Base-by-base conservation (phyloP, 2,113 vertebrate genomes). In the Datnioides undecimradiatus region DNA sequence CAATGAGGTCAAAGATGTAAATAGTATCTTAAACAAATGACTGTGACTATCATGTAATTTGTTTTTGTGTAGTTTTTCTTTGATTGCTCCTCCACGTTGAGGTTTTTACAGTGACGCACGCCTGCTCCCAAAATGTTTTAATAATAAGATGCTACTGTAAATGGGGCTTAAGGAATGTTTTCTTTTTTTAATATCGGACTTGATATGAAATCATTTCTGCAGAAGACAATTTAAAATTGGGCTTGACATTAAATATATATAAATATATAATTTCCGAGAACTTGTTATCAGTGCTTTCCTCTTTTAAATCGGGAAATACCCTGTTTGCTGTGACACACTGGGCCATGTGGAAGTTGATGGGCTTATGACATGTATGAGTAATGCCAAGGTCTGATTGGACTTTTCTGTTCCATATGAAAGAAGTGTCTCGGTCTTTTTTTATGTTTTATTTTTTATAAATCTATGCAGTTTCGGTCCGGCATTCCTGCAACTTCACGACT, bases 11-110 rank as follows among this genome's bases (percentile, higher is more conserved):
- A 87, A 91, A 90, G 85, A 91, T 93, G 91, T 93, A 93, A 88
- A 89, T 92, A 93, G 76, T 85, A 86, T 87, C 84, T 78, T 73
- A 81, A 88, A 90, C 80, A 82, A 89, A 90, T 85, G 88, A 93
- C 89, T 93, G 91, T 93, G 93, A 94, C 89, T 76, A 92, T 94
- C 90, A 92, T 93, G 90, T 93, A 76, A 74, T 90, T 89, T 87
- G 51, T 88, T 92, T 90, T 90, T 84, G 76, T 86, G 73, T 76
- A 77, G 68, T 62, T 85, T 89, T 75, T 83, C 34, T 83, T 89
- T 69, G 36, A 85, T 72, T 45, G 76, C 67, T 70, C 84, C 84
- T 90, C 77, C 51, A 62, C 41, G 34, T 55, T 38, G 83, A 86
- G 80, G 90, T 84, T 91, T 91, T 89, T 90, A 80, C 73, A 80